Conservation (phyloP, 1,140 invertebrate species). For the Drosophila quadrilineata region DNA sequence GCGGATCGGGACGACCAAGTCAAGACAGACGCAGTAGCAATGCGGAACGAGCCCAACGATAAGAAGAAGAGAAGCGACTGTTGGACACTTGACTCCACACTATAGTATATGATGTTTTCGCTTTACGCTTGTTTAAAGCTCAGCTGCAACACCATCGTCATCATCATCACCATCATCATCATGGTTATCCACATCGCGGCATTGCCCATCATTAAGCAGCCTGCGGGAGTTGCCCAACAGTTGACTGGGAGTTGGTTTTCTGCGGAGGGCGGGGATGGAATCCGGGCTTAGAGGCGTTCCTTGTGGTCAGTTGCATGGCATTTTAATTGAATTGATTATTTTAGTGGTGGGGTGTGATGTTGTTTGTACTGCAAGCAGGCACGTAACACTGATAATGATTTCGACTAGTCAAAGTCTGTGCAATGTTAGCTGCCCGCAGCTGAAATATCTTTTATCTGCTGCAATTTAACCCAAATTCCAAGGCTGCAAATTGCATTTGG, state of each 20-base stretch:
- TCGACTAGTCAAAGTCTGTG: conserved; percentile 24
- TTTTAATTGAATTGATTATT: conserved; percentile 80
- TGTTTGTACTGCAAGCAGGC: conserved; percentile 42
- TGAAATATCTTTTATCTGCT: conserved; percentile 71
- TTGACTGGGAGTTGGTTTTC: conserved; percentile 17
- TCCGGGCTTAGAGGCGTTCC: too few species aligned
- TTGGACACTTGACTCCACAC: conserved; percentile 35
- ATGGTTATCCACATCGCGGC: conserved; percentile 9
- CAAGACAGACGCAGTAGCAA: not conserved
- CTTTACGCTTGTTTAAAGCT: too few species aligned
- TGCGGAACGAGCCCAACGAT: too few species aligned
- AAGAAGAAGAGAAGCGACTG: too few species aligned
- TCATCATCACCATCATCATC: conserved; percentile 16
- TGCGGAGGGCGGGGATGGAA: conserved; percentile 32
- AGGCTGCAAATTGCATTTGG: conserved; percentile 69
- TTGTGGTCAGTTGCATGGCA: conserved; percentile 70
- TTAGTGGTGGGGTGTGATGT: conserved; percentile 70
- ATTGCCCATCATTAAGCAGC: conserved; percentile 29
- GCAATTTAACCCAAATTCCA: conserved; percentile 79
- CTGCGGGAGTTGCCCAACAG: conserved; percentile 4
- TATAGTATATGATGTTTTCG: too few species aligned
- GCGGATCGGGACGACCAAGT: conserved; percentile 20
- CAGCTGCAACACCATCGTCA: too few species aligned
- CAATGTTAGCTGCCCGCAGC: conserved; percentile 33
- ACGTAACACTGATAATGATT: conserved; percentile 61